Conservation (phyloP, 2,113 vertebrate genomes). For the Corythoichthys intestinalis region DNA sequence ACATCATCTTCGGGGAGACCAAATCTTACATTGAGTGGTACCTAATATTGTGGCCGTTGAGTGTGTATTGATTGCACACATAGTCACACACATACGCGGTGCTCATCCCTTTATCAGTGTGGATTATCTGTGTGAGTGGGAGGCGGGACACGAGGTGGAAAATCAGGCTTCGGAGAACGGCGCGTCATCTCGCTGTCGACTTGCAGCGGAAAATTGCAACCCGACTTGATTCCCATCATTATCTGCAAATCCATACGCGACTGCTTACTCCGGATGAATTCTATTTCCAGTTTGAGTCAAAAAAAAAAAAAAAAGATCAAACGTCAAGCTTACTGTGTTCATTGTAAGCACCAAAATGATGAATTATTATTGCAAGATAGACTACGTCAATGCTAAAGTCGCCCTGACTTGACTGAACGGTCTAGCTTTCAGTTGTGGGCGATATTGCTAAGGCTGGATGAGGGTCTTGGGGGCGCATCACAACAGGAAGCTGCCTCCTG, state of each 20-base stretch:
- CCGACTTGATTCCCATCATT: slow-evolving; percentile 1
- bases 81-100: background rate
- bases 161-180: slow-evolving; percentile 49
- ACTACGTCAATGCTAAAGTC: background rate
- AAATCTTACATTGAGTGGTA: background rate
- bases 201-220: background rate
- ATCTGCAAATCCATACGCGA: slow-evolving; percentile 24
- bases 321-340: background rate
- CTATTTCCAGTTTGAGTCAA: background rate
- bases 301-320: too few relatives aligned
- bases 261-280: background rate
- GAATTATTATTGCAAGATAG: too few relatives aligned
- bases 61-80: background rate
- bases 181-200: slow-evolving; percentile 47
- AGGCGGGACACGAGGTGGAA: slow-evolving; percentile 52
- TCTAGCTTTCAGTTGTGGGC: background rate
- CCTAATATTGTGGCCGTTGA: background rate
- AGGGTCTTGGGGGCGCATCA: background rate
- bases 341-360: background rate
- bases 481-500: slow-evolving; percentile 43
- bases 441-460: background rate
- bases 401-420: too few relatives aligned
- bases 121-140: slow-evolving; percentile 23
- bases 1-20: too few relatives aligned
- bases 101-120: slow-evolving; percentile 31